Conservation (phyloP, 2,888 invertebrate species). For the Sipunculus nudus region DNA sequence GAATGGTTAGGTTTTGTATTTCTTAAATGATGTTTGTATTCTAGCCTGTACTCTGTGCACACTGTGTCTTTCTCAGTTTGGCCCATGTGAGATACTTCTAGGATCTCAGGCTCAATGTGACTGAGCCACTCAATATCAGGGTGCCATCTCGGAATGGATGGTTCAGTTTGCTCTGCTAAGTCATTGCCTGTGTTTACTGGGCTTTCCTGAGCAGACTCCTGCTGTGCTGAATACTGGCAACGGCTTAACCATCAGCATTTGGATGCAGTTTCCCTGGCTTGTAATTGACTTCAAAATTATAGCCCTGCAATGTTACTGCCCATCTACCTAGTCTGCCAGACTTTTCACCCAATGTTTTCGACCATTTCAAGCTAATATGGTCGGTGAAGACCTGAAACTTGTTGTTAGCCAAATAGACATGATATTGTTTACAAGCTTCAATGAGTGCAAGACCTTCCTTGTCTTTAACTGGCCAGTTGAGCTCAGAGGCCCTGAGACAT, state of each 20-base stretch:
- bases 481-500: conserved; percentile 25
- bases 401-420: conserved; percentile 29
- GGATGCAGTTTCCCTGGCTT: not conserved
- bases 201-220: too few species aligned
- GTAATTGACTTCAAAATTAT: conserved; percentile 4
- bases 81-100: too few species aligned
- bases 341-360: conserved; percentile 29
- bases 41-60: too few species aligned
- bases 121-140: too few species aligned
- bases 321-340: conserved; percentile 31
- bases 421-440: conserved; percentile 37
- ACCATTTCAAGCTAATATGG: conserved; percentile 32
- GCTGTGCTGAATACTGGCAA: too few species aligned
- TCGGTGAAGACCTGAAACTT: conserved; percentile 39
- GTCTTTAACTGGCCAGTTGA: conserved; percentile 29
- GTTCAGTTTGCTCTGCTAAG: too few species aligned
- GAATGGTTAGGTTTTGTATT: too few species aligned
- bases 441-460: conserved; percentile 37
- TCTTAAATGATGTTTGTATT: too few species aligned
- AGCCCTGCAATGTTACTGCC: conserved; percentile 32
- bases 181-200: too few species aligned
- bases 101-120: too few species aligned
- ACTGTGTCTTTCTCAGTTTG: too few species aligned
- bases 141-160: too few species aligned
- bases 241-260: conserved; percentile 5